Evolutionary conservation across 2,888 invertebrate species (phyloP), one percentile per base, ranked within the genome.

Genomic region (Bombyx huttoni): DNA sequence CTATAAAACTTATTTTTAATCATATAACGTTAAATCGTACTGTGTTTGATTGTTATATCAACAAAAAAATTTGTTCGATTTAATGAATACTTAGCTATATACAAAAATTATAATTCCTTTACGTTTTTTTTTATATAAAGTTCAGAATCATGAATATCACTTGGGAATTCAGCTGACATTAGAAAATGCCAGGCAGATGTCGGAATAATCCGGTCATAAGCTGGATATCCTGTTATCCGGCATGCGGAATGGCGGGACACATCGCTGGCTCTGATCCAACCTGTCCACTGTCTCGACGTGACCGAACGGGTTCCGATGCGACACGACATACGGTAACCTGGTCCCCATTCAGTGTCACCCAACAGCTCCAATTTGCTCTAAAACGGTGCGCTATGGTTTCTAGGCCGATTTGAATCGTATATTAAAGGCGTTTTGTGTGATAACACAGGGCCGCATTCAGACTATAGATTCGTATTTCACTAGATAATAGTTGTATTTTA

Each of bases 191-290:
- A 66, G 65, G 63, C 60, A 69, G 67, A 67, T 72, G 68, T 67
- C 63, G 63, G 65, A 65, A 68, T 67, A 68, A 73, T 68, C 63
- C 65, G 55, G 60, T 65, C 64, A 65, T 70, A 71, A 72, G 69
- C 73, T 68, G 63, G 67, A 64, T 70, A 66, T 69, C 68, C 69
- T 65, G 69, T 66, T 68, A 68, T 61, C 62, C 63, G 58, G 58
- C 59, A 58, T 54, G 60, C 59, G 59, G 50, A 60, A 59, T 62
- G 60, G 63, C 61, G 68, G 67, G 71, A 73, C 72, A 78, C 62
- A 64, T 63, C 58, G 60, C 70, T 82, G 82, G 83, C 80, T 62
- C 58, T 60, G 53, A 58, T 78, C 81, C 83, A 82, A 75, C 62
- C 64, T 67, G 73, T 70, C 67, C 61, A 57, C 54, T 56, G 54